Evolutionary conservation across 2,888 invertebrate species (phyloP).

Genomic region (Synanthedon tipuliformis): DNA sequence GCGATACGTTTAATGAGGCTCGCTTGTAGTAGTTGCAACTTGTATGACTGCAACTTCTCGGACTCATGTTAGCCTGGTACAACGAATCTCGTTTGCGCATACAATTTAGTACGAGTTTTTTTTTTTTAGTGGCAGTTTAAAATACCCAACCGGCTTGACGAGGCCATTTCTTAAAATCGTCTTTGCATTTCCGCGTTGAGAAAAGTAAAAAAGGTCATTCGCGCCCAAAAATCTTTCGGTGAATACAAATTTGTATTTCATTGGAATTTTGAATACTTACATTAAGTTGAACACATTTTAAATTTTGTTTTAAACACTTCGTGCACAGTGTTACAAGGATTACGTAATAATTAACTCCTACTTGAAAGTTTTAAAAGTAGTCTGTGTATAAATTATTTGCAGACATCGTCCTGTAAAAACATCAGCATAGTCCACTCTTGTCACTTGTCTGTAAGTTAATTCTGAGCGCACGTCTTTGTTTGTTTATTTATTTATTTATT

Average conservation of each 20-base stretch:
- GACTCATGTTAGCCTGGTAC: slow-evolving; percentile 55
- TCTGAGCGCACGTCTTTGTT: too few species aligned
- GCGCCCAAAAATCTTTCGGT: slow-evolving; percentile 40
- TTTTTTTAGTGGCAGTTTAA: slow-evolving; percentile 40
- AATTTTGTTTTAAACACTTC: not conserved
- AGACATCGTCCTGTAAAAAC: too few species aligned
- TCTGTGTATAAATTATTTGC: too few species aligned
- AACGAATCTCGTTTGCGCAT: slow-evolving; percentile 59
- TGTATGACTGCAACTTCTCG: slow-evolving; percentile 37
- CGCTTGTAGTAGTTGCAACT: slow-evolving; percentile 32
- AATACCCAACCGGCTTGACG: slow-evolving; percentile 57
- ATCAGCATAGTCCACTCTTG: too few species aligned
- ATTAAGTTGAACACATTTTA: slow-evolving; percentile 25
- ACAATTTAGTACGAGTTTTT: slow-evolving; percentile 60
- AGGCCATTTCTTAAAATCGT: slow-evolving; percentile 51
- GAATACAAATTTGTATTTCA: slow-evolving; percentile 15
- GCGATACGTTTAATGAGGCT: slow-evolving; percentile 39
- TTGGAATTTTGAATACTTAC: slow-evolving; percentile 21
- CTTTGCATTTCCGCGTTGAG: slow-evolving; percentile 62
- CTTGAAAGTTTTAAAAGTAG: not conserved
- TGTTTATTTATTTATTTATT: too few species aligned
- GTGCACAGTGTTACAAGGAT: not conserved
- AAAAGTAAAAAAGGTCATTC: slow-evolving; percentile 57
- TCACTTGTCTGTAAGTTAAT: too few species aligned
- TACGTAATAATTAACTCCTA: not conserved